A percentile compares a stretch with the other conserved stretches of the same genome.
Evolutionary conservation across 2,113 vertebrate genomes (phyloP).

Genomic region (Erinaceus europaeus): DNA sequence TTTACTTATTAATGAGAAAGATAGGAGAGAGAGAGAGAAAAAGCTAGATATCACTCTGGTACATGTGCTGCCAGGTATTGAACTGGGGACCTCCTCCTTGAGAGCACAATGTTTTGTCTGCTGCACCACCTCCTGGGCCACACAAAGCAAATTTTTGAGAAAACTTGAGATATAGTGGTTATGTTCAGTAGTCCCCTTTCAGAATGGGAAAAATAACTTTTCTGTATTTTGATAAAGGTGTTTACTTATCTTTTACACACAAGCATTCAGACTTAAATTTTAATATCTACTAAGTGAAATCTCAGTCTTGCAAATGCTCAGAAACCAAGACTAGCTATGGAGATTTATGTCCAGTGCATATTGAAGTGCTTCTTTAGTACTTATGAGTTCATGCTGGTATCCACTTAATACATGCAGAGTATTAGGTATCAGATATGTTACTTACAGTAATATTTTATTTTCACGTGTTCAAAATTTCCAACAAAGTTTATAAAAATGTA

Average conservation of each 20-base stretch:
- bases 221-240: not conserved
- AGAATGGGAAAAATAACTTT: no score
- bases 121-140: no score
- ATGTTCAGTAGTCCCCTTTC: not conserved
- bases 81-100: no score
- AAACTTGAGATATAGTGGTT: no score
- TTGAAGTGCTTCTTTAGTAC: not conserved
- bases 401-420: not conserved
- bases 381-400: no score
- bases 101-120: no score
- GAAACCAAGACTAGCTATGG: not conserved
- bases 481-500: slow-evolving; percentile 14
- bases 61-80: no score
- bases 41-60: no score
- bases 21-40: no score
- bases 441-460: slow-evolving; percentile 27
- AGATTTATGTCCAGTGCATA: not conserved
- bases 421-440: slow-evolving; percentile 12
- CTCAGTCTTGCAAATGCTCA: not conserved
- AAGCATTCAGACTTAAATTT: not conserved
- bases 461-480: slow-evolving; percentile 29
- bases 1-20: no score
- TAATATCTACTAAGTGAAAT: not conserved
- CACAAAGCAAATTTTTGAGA: no score
- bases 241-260: not conserved